A percentile compares a stretch with the other conserved stretches of the same genome.
These are phyloP conservation scores for Brachypteracias leptosomus DNA, from an alignment of 2,113 vertebrate species.

Conservation along the genomic window DNA sequence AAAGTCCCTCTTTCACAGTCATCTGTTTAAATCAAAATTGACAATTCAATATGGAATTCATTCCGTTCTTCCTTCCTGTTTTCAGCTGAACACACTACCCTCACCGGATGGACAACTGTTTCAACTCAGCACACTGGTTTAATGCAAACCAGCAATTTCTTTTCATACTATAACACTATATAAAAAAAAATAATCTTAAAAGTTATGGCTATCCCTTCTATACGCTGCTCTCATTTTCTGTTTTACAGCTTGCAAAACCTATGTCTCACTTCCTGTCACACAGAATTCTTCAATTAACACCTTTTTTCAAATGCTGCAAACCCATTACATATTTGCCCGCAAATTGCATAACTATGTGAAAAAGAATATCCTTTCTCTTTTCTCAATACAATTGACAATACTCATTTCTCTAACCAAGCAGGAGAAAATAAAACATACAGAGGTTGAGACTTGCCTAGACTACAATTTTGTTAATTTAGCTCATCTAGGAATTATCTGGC, in stretches of 20 bases:
- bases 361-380: background rate
- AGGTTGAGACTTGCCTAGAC: background rate
- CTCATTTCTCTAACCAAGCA: background rate
- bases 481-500: background rate
- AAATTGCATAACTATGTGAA: background rate
- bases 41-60: background rate
- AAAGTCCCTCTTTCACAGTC: background rate
- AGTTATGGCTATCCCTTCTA: background rate
- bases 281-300: constrained; percentile 12
- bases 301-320: background rate
- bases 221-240: background rate
- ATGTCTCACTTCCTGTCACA: background rate
- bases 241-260: background rate
- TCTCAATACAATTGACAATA: background rate
- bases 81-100: background rate
- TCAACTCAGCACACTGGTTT: background rate
- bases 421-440: background rate
- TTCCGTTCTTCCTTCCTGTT: background rate
- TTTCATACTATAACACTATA: background rate
- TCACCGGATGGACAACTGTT: background rate
- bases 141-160: background rate
- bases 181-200: background rate
- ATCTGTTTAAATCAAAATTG: background rate
- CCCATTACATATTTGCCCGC: background rate
- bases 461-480: background rate